Conservation (phyloP, 2,888 invertebrate genomes). For the Cancer borealis region DNA sequence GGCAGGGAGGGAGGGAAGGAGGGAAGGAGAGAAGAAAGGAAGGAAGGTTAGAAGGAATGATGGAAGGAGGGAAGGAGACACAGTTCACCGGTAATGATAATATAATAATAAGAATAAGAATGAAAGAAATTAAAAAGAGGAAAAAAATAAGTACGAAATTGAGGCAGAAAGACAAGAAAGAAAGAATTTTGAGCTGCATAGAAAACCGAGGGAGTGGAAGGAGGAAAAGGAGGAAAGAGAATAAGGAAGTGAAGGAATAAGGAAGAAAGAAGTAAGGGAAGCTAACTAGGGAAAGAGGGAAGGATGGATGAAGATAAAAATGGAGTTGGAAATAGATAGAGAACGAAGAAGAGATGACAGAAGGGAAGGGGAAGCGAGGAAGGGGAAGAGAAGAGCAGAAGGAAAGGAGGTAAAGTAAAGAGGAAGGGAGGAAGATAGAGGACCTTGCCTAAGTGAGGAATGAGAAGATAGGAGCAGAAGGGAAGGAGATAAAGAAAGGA, state of each 20-base stretch:
- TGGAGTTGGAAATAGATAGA: background rate
- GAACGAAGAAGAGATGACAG: background rate
- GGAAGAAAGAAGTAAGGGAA: too few relatives aligned
- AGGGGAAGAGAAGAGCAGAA: background rate
- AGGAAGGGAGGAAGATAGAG: background rate
- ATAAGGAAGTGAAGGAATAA: background rate
- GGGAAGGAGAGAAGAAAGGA: background rate
- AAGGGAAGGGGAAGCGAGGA: background rate
- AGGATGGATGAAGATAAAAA: too few relatives aligned
- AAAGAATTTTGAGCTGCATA: too few relatives aligned
- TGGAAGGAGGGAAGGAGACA: background rate
- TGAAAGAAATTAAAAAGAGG: too few relatives aligned
- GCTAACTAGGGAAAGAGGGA: background rate
- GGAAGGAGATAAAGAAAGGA: background rate
- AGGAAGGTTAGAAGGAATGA: background rate
- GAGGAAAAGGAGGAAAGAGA: background rate
- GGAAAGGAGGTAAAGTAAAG: background rate
- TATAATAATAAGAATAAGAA: background rate
- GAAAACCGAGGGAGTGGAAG: too few relatives aligned
- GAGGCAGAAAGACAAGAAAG: too few relatives aligned
- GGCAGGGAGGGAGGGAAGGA: background rate
- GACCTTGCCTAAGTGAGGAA: background rate
- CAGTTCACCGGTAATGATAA: background rate
- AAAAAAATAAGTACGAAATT: too few relatives aligned
- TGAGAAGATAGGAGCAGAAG: background rate